Evolutionary conservation across 2,888 invertebrate genomes (phyloP), one percentile per base, ranked within the genome.

Genomic region (Eilema depressum): DNA sequence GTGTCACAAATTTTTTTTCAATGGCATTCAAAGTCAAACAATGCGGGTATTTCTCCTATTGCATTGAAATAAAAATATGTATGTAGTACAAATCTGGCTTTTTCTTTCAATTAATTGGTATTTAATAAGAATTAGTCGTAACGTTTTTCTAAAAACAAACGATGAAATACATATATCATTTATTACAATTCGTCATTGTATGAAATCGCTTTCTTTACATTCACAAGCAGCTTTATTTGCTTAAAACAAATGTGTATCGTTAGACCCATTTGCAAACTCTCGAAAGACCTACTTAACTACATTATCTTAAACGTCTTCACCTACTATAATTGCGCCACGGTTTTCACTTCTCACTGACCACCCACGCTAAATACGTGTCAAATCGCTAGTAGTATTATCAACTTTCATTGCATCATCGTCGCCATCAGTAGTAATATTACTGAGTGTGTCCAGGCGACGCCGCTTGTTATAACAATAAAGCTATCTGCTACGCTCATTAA

Each of bases 341-440:
- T 88, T 87, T 86, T 87, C 89, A 88, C 89, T 90, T 89, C 88
- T 86, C 85, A 77, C 86, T 86, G 89, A 80, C 92, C 91, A 91
- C 93, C 93, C 92, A 93, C 93, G 87, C 89, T 88, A 86, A 88
- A 87, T 88, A 93, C 94, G 93, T 94, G 94, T 93, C 92, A 92
- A 92, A 92, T 91, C 88, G 92, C 90, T 92, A 91, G 92, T 90
- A 89, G 88, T 89, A 91, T 93, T 93, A 95, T 94, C 93, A 92
- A 91, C 93, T 93, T 93, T 94, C 91, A 82, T 95, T 94, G 91
- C 94, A 92, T 94, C 93, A 94, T 89, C 89, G 80, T 81, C 80
- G 82, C 83, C 89, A 86, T 88, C 86, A 82, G 79, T 85, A 85
- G 87, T 87, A 89, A 91, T 47, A 53, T 92, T 90, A 89, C 84